phyloP scores from a whole-genome alignment of 2,797 vertebrate genomes.

The Megalops cyprinoides region DNA sequence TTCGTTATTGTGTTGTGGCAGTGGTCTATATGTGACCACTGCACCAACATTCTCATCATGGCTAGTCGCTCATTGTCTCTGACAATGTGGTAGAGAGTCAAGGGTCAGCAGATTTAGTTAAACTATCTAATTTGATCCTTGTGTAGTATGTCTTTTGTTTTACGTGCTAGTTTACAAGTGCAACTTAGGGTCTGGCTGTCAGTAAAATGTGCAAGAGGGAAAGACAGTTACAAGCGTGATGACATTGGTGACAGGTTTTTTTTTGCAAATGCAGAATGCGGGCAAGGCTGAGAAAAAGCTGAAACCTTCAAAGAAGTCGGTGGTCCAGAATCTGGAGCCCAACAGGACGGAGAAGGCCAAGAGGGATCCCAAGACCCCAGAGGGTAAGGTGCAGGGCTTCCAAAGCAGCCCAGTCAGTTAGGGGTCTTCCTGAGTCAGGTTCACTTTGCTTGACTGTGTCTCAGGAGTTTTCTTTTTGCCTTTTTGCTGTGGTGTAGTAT shows the following conservation, averaged over 20 bases:
- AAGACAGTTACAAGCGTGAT: not conserved
- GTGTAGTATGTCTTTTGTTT: not conserved
- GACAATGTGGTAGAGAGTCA: not conserved
- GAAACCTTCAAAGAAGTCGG: constrained; percentile 78
- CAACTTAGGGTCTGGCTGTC: not conserved
- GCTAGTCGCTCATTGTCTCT: too few relatives aligned
- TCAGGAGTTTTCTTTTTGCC: too few relatives aligned
- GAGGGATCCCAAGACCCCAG: constrained; percentile 73
- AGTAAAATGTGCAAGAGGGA: not conserved
- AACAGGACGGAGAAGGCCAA: constrained; percentile 82
- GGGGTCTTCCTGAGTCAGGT: not conserved
- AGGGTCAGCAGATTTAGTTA: not conserved
- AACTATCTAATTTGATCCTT: not conserved
- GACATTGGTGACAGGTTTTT: not conserved
- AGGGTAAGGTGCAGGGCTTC: constrained; percentile 71
- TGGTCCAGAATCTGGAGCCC: constrained; percentile 76
- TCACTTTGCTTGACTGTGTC: too few relatives aligned
- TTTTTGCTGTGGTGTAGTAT: too few relatives aligned
- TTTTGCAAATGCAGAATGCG: constrained; percentile 47
- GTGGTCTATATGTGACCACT: not conserved
- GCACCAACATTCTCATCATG: too few relatives aligned
- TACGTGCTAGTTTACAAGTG: not conserved
- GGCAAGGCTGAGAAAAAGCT: constrained; percentile 71
- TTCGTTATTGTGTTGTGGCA: not conserved
- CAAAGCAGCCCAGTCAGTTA: not conserved